Base-by-base conservation (phyloP, 2,888 invertebrate genomes). In the Ennomos quercinarius region DNA sequence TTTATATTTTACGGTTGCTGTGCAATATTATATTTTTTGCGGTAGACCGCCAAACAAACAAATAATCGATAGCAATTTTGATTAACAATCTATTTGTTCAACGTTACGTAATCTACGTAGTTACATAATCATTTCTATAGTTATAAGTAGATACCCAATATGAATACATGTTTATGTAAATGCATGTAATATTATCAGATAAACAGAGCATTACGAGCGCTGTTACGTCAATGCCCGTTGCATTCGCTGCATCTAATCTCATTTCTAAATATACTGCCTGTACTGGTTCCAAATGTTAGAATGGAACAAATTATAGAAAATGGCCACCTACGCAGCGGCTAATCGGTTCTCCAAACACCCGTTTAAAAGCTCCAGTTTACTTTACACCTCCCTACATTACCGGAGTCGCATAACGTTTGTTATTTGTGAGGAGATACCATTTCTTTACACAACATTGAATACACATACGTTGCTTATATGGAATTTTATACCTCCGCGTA, bases 301-400 rank as follows among this genome's bases (percentile, higher is more conserved):
- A 72, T 68, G 59, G 62, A 64, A 73, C 71, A 77, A 78, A 77
- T 77, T 77, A 75, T 66, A 71, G 70, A 64, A 72, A 75, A 74
- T 77, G 76, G 70, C 77, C 76, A 78, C 79, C 77, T 73, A 77
- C 78, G 73, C 72, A 66, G 56, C 64, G 57, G 70, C 76, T 82
- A 81, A 83, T 83, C 73, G 73, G 72, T 78, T 77, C 61, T 70
- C 66, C 77, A 83, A 83, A 86, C 73, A 81, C 70, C 61, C 66
- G 59, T 61, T 69, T 74, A 66, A 76, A 74, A 73, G 72, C 71
- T 72, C 68, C 68, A 74, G 74, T 78, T 78, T 77, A 62, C 57
- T 83, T 81, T 77, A 68, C 80, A 80, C 60, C 60, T 64, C 52
- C 43, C 49, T 77, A 77, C 64, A 66, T 71, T 67, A 73, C 65